Evolutionary conservation across 2,113 vertebrate species (phyloP).

Genomic region (Apaloderma vittatum): DNA sequence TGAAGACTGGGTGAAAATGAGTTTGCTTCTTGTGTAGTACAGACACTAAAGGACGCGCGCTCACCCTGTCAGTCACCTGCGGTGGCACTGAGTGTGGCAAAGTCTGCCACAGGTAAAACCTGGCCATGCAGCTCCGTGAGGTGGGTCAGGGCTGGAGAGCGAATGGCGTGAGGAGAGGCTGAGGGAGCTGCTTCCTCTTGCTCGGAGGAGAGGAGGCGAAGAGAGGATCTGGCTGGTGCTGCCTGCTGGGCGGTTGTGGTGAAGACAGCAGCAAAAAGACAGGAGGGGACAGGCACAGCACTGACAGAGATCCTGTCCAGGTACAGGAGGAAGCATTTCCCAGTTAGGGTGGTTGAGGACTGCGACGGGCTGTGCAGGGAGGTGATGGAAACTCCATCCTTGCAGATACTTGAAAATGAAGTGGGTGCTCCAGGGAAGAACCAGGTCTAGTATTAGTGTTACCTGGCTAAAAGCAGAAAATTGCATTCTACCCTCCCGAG

Average conservation of each 20-base stretch:
- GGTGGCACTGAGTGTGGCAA: neutral
- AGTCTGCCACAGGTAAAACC: neutral
- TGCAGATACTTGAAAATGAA: neutral
- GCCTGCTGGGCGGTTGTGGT: neutral
- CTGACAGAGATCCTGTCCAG: neutral
- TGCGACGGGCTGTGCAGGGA: neutral
- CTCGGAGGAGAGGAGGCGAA: neutral
- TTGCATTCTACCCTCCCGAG: neutral
- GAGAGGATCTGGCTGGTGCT: neutral
- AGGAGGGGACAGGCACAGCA: neutral
- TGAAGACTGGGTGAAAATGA: neutral
- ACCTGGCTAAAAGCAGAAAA: neutral
- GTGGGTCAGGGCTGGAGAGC: neutral
- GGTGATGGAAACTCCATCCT: neutral
- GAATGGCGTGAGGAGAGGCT: rapidly evolving
- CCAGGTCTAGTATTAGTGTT: neutral
- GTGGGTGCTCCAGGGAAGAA: neutral
- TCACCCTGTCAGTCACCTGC: neutral
- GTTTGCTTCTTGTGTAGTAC: rapidly evolving
- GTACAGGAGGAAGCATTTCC: neutral
- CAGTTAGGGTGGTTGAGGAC: neutral
- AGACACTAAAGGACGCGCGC: rapidly evolving
- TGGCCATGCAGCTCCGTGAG: rapidly evolving
- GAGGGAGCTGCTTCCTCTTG: neutral
- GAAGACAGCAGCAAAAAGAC: neutral